phyloP scores from a whole-genome alignment of 2,888 invertebrate genomes.

The Macaria liturata region DNA sequence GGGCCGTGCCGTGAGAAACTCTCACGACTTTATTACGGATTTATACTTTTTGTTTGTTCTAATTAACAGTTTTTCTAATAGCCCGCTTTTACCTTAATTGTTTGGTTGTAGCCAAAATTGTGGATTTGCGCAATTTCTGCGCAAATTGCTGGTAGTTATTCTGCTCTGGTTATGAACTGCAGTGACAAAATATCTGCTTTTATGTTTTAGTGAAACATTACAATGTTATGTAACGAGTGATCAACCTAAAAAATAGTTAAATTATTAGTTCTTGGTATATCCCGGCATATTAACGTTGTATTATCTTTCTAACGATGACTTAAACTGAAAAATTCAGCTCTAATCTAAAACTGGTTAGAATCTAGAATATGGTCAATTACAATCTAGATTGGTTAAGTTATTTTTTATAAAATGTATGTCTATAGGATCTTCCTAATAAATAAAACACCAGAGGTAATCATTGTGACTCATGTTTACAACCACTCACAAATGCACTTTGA shows the following conservation, averaged over 20 bases:
- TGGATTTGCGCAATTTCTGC: slow-evolving; percentile 40
- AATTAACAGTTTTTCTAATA: slow-evolving; percentile 81
- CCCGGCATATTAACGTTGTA: no score
- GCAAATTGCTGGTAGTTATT: slow-evolving; percentile 13
- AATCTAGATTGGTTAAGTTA: no score
- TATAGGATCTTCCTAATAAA: slow-evolving; percentile 36
- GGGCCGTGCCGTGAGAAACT: slow-evolving; percentile 74
- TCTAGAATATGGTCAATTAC: no score
- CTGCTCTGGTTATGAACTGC: background rate
- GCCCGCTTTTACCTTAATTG: slow-evolving; percentile 80
- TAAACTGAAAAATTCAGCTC: no score
- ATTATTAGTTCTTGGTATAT: no score
- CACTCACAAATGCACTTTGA: slow-evolving; percentile 79
- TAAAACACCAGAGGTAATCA: slow-evolving; percentile 56
- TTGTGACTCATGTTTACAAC: slow-evolving; percentile 81
- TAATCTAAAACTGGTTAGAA: no score
- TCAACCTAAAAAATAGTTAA: no score
- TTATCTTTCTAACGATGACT: no score
- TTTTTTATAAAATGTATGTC: no score
- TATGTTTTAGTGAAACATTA: no score
- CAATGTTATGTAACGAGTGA: no score
- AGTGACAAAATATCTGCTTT: no score
- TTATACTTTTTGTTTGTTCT: slow-evolving; percentile 80
- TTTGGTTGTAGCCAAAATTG: slow-evolving; percentile 39
- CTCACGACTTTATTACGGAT: slow-evolving; percentile 81